Evolutionary conservation across 92 coral and sea anemone species (phyloP), one percentile per base, ranked within the genome.

Genomic region (Epizoanthus stellaris): DNA sequence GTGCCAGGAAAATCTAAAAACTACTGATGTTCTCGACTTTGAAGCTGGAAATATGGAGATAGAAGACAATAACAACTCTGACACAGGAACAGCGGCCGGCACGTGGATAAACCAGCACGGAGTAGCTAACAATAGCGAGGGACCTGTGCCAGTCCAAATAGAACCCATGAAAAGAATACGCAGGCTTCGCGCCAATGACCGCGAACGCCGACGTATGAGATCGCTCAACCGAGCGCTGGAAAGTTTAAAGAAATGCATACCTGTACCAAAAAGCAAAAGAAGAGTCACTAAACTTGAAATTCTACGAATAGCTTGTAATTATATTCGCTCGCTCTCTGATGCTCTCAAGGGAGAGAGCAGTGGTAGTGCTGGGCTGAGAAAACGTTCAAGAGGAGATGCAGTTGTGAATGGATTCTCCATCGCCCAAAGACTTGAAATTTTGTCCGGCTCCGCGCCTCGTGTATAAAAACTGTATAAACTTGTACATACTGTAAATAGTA

Each of bases 131-230:
- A 84, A 43, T 79, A 90, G 84, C 70, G 58, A 54, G 10, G 86
- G 85, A 59, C 58, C 84, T 42, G 82, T 92, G 66, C 86, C 76
- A 56, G 87, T 82, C 71, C 92, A 91, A n/a, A 87, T 86, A 69
- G 96, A 94, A 59, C 99, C 99, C 4, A 80, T 97, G 86, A 97
- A 97, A 87, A 91, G 97, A 85, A 89, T 97, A 25, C 94, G 99
- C n/a, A 92, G 99, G 72, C 94, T 95, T 71, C 99, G 99, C 75
- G 99, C 99, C 67, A 97, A 97, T 91, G 99, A 97, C 57, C 97
- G 99, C 11, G 99, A 97, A 73, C 89, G 99, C 1, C 87, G 99
- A 15, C 90, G 99, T 54, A 97, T 97, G 99, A 77, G 93, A 34
- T 97, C 99, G 4, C 80, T 97, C 53, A 97, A 97, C 80, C 87